These are phyloP conservation scores for Drosophila ezoana DNA, from an alignment of 2,888 invertebrate species.

Conservation along the genomic window DNA sequence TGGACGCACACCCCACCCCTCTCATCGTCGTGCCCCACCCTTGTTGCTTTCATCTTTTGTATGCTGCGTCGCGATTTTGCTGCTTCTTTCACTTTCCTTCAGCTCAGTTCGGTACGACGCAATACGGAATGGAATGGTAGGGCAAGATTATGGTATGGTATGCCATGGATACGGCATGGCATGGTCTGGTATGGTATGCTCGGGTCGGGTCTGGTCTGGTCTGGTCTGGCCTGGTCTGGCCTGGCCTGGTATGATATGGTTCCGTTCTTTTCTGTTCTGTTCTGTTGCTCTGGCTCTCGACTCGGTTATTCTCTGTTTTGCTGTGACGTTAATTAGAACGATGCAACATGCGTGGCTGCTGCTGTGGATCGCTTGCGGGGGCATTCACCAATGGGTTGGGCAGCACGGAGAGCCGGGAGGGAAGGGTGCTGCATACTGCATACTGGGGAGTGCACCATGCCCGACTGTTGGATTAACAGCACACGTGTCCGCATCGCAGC, in stretches of 20 bases:
- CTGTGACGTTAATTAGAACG: constrained; percentile 78
- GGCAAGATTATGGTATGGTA: constrained; percentile 29
- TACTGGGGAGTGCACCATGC: constrained; percentile 20
- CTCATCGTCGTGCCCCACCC: not conserved
- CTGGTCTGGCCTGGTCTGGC: constrained; percentile 22
- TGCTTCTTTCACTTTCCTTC: constrained; percentile 42
- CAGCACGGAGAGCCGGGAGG: not conserved
- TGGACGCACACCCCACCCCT: not conserved
- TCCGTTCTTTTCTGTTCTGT: constrained; percentile 13
- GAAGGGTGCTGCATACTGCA: constrained; percentile 3
- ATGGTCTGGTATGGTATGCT: constrained; percentile 22
- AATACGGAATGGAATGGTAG: constrained; percentile 4
- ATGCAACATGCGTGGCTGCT: constrained; percentile 70
- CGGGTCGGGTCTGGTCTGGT: constrained; percentile 26
- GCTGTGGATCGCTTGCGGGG: constrained; percentile 40
- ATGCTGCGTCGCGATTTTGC: constrained; percentile 31
- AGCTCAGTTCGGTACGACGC: not conserved
- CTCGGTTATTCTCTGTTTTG: constrained; percentile 29
- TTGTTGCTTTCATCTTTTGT: constrained; percentile 69
- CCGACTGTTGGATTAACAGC: constrained; percentile 65
- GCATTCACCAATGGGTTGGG: constrained; percentile 15
- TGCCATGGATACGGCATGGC: constrained; percentile 29
- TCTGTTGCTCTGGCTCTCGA: constrained; percentile 24
- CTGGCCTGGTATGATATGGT: constrained; percentile 32
- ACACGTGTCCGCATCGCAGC: constrained; percentile 76